These are phyloP conservation scores for Zhengitettix transpicula DNA, from an alignment of 2,888 invertebrate genomes.

Conservation along the genomic window DNA sequence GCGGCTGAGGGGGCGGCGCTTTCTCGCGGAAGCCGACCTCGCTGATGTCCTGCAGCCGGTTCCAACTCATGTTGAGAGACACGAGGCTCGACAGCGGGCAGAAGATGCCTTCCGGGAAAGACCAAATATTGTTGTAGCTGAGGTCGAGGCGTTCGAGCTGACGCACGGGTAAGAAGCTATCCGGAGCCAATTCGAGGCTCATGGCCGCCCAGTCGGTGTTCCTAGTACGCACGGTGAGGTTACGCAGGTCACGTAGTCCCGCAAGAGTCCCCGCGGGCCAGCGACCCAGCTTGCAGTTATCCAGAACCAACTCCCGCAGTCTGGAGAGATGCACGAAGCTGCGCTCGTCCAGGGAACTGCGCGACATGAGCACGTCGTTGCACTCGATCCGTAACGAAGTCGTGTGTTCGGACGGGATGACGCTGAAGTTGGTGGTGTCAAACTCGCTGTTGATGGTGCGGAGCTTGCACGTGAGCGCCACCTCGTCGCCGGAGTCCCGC, in stretches of 20 bases:
- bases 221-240: constrained; percentile 70
- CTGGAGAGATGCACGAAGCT: constrained; percentile 67
- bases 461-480: constrained; percentile 60
- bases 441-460: constrained; percentile 75
- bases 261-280: constrained; percentile 65
- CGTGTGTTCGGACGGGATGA: constrained; percentile 69
- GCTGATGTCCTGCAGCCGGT: constrained; percentile 73
- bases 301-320: constrained; percentile 62
- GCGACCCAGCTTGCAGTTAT: constrained; percentile 72
- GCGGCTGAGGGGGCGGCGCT: constrained; percentile 40
- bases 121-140: constrained; percentile 80
- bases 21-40: constrained; percentile 72
- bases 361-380: constrained; percentile 62
- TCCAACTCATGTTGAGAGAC: constrained; percentile 69
- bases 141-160: constrained; percentile 72
- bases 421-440: constrained; percentile 75
- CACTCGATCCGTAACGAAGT: constrained; percentile 62
- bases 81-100: constrained; percentile 66
- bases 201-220: constrained; percentile 72
- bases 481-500: constrained; percentile 42
- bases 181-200: constrained; percentile 64
- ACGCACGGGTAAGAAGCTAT: constrained; percentile 58
- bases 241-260: constrained; percentile 63
- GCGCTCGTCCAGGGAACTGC: constrained; percentile 57
- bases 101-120: constrained; percentile 70